Evolutionary conservation across 2,888 invertebrate species (phyloP).

Genomic region (Oegoconia quadripuncta): DNA sequence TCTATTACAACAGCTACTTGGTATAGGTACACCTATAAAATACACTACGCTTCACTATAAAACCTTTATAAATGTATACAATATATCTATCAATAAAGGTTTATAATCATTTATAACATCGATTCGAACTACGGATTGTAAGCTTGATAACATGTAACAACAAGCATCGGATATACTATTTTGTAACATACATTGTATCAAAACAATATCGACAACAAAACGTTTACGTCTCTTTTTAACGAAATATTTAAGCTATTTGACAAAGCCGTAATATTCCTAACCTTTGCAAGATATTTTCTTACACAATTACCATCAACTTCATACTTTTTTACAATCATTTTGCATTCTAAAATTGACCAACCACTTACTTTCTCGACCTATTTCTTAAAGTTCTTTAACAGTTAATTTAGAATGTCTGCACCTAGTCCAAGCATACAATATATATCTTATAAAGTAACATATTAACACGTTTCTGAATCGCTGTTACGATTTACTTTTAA

Average conservation of each 20-base stretch:
- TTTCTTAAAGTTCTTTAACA: constrained; percentile 32
- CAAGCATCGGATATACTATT: constrained; percentile 33
- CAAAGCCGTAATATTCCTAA: not conserved
- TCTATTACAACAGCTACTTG: constrained; percentile 52
- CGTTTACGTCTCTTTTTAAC: constrained; percentile 5
- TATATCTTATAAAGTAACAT: constrained; percentile 27
- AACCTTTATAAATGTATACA: constrained; percentile 74
- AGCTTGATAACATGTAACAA: constrained; percentile 61
- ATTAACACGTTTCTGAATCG: too few relatives aligned
- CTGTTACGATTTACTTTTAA: too few relatives aligned
- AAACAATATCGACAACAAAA: too few relatives aligned
- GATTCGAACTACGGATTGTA: constrained; percentile 52
- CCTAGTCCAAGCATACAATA: constrained; percentile 24
- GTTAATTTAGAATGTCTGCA: constrained; percentile 58
- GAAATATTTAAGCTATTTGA: not conserved
- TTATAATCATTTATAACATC: constrained; percentile 42
- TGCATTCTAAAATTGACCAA: not conserved
- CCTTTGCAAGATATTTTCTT: too few relatives aligned
- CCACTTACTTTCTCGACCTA: constrained; percentile 8
- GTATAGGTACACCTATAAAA: constrained; percentile 43
- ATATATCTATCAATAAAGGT: constrained; percentile 44
- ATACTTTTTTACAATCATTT: too few relatives aligned
- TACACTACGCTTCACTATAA: constrained; percentile 50
- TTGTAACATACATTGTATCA: constrained; percentile 2
- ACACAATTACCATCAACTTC: too few relatives aligned